A percentile compares a stretch with the other conserved stretches of the same genome.
Conservation (phyloP, 2,113 vertebrate genomes). For the Nibea albiflora region DNA sequence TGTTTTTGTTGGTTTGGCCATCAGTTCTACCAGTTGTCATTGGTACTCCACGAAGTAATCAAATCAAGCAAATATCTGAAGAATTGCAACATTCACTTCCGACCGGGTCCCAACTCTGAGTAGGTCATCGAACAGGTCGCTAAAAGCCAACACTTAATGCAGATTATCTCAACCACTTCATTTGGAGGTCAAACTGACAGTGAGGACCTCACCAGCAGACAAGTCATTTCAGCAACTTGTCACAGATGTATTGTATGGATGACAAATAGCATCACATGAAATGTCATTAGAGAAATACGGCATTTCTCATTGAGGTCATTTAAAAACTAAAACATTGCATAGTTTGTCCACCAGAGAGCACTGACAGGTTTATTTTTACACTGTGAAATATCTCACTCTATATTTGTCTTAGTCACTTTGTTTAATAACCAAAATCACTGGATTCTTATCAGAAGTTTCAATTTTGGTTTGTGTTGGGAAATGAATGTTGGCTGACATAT, state of each 20-base stretch:
- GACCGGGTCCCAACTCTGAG: neutral
- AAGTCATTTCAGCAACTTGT: neutral
- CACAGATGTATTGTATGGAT: neutral
- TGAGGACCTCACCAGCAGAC: neutral
- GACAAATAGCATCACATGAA: neutral
- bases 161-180: neutral
- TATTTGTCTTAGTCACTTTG: neutral
- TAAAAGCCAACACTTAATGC: neutral
- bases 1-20: neutral
- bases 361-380: neutral
- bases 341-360: no score
- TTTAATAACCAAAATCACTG: neutral
- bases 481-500: no score
- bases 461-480: neutral
- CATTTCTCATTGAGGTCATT: neutral
- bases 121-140: neutral
- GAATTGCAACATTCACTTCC: neutral
- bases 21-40: neutral
- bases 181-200: neutral
- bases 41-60: neutral
- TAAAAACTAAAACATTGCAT: no score
- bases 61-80: no score
- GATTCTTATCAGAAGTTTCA: neutral
- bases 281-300: neutral
- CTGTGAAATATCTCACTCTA: neutral